Evolutionary conservation across 2,888 invertebrate species (phyloP), one percentile per base, ranked within the genome.

Genomic region (Torymus auratus): DNA sequence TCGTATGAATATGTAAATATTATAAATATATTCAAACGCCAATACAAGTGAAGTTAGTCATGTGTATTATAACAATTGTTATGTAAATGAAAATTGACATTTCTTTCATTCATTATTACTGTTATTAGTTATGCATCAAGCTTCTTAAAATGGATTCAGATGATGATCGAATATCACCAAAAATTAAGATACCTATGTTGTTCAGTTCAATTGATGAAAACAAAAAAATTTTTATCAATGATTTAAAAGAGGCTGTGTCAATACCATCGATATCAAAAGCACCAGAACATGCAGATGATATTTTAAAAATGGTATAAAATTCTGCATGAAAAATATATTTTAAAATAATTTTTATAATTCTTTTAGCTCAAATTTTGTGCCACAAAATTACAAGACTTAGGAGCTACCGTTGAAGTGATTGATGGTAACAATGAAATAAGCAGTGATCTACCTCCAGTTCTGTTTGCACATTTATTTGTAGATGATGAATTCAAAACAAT

Each of bases 271-370:
- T 84, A 60, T 83, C 84, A 12, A 80, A 79, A 61, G 68, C 83
- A 17, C 70, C 78, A 28, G 73, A 84, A 50, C 75, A 83, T 53
- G 78, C 74, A 58, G 50, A 83, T 2, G 83, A 85, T 60, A 68
- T 86, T 71, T 58, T 83, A n/a, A 85, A 83, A 84, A 85, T 86
- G 85, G 86, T 78, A 70, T 65, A 56, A 15, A 61, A n/a, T 41
- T 77, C 41, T 61, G 53, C 56, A 15, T 15, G 11, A 2, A 17
- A 12, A 41, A 17, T 55, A 64, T 53, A 13, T 13, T 58, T 67
- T 23, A n/a, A 71, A 69, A 50, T 69, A 67, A 12, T 55, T 55
- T 73, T 65, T 28, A 64, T n/a, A 53, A 70, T 50, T 17, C 2
- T 72, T 67, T 1, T 20, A 86, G 86, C n/a, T 86, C 20, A 62